These are phyloP conservation scores for Petrolisthes manimaculis DNA, from an alignment of 2,888 invertebrate species.

Conservation along the genomic window DNA sequence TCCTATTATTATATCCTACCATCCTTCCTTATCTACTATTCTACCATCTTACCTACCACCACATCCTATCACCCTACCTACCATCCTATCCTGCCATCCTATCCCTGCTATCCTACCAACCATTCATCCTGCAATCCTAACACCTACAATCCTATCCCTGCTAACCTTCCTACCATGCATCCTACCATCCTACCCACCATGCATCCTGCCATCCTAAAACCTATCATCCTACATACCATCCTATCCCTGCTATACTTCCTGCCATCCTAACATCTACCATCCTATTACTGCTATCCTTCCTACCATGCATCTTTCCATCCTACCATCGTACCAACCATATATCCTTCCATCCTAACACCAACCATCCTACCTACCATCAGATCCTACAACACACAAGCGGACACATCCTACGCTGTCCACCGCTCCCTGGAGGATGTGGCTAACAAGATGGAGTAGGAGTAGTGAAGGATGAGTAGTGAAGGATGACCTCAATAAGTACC, in stretches of 20 bases:
- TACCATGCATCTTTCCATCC: too few species aligned
- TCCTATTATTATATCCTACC: too few species aligned
- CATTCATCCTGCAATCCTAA: neutral
- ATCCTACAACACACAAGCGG: too few species aligned
- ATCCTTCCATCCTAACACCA: too few species aligned
- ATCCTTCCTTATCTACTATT: neutral
- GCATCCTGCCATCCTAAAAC: neutral
- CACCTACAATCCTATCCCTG: neutral
- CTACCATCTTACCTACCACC: neutral
- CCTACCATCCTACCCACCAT: neutral
- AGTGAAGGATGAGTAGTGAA: neutral
- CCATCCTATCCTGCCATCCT: neutral
- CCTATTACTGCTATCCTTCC: too few species aligned
- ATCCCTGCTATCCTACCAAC: neutral
- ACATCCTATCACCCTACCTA: neutral
- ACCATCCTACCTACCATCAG: too few species aligned
- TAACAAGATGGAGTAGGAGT: constrained; percentile 16
- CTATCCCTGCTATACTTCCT: neutral
- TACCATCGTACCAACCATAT: too few species aligned
- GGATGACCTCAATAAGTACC: neutral
- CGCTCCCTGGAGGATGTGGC: constrained; percentile 21
- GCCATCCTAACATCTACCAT: neutral
- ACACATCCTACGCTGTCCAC: constrained; percentile 28
- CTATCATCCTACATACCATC: neutral
- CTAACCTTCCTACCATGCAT: neutral